These are phyloP conservation scores for Reticulitermes lucifugus DNA, from an alignment of 2,888 invertebrate genomes.

Conservation along the genomic window DNA sequence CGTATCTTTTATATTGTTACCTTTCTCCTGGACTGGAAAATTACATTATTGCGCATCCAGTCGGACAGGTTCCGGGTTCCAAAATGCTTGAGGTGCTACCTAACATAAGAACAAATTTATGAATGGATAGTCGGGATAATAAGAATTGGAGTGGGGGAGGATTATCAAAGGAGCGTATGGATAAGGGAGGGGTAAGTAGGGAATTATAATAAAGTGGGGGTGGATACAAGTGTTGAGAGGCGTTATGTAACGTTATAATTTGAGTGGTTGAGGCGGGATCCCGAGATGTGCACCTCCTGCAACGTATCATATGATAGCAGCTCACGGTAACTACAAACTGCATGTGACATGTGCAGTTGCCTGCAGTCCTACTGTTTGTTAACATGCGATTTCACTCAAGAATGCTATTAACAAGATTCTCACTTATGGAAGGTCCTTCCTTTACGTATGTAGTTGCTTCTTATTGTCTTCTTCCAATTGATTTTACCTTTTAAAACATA, in stretches of 20 bases:
- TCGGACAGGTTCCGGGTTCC: not conserved
- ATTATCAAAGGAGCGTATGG: not conserved
- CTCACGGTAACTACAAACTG: too few relatives aligned
- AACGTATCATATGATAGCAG: not conserved
- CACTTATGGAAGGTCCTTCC: too few relatives aligned
- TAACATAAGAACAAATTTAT: not conserved
- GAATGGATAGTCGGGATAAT: not conserved
- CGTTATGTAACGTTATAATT: conserved; percentile 47
- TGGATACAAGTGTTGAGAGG: conserved; percentile 37
- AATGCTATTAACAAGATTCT: too few relatives aligned
- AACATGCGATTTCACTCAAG: too few relatives aligned
- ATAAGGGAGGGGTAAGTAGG: conserved; percentile 25
- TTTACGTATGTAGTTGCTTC: too few relatives aligned
- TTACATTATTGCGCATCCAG: not conserved
- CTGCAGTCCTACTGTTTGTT: too few relatives aligned
- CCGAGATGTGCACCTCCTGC: conserved; percentile 13
- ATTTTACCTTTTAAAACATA: too few relatives aligned
- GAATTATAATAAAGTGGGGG: conserved; percentile 38
- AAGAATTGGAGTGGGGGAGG: not conserved
- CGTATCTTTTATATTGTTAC: not conserved
- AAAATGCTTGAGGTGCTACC: not conserved
- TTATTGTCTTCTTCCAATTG: too few relatives aligned
- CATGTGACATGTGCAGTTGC: too few relatives aligned
- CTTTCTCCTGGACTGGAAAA: not conserved
- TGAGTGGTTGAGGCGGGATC: conserved; percentile 25